Conservation (phyloP, 2,888 invertebrate genomes). For the Calliopum simillimum region DNA sequence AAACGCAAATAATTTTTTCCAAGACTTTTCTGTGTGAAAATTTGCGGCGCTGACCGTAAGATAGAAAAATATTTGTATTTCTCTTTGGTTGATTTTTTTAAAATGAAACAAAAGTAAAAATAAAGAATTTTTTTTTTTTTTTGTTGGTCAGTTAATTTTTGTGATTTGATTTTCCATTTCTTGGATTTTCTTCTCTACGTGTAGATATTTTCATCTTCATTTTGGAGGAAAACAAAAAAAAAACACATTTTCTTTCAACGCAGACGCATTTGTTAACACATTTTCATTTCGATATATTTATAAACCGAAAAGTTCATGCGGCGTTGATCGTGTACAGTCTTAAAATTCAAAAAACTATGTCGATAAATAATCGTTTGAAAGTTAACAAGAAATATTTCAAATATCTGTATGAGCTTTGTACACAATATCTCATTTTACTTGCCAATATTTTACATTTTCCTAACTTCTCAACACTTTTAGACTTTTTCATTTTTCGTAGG, state of each 20-base stretch:
- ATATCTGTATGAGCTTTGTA: too few species aligned
- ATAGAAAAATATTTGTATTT: not conserved
- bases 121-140: conserved; percentile 16
- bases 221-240: not conserved
- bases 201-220: not conserved
- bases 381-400: too few species aligned
- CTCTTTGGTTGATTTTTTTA: conserved; percentile 2
- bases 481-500: too few species aligned
- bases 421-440: too few species aligned
- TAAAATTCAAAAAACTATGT: too few species aligned
- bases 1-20: conserved; percentile 15
- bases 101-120: conserved; percentile 20
- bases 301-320: too few species aligned
- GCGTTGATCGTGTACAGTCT: too few species aligned
- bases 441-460: too few species aligned
- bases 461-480: too few species aligned
- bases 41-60: not conserved
- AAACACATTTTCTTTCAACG: not conserved
- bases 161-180: not conserved
- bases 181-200: not conserved
- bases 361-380: too few species aligned
- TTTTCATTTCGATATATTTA: too few species aligned
- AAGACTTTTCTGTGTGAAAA: conserved; percentile 16
- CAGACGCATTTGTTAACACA: not conserved
- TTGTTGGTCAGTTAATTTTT: not conserved